Evolutionary conservation across 2,888 invertebrate species (phyloP), one percentile per base, ranked within the genome.

Genomic region (Helobdella robusta): DNA sequence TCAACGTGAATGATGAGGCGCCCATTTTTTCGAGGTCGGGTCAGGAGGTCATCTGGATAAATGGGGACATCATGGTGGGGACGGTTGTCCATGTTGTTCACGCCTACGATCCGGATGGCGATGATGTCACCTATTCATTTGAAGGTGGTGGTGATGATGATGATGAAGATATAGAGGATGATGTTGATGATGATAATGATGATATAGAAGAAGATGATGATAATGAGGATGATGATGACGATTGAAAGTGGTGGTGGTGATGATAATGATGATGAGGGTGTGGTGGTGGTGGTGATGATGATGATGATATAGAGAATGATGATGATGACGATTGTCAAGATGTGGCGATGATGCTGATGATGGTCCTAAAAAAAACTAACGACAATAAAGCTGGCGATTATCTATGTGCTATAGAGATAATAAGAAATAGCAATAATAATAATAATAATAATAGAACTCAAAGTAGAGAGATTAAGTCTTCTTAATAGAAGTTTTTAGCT

Each of bases 1-100:
- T 92, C 76, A 95, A 95, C 76, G 93, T 94, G 80, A 95, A 95
- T 80, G 94, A 95, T 77, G 94, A 95, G 80, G 90, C 91, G 75
- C 95, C 95, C 4, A 71, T 71, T 52, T 75, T 78, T 62, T 70
- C 70, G 35, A n/a, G n/a, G n/a, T 25, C 20, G n/a, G 48, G 48
- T 25, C 20, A 48, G 23, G 48, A 48, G 48, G 48, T 48, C 48
- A 48, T 48, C 15, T 20, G 3, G 11, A 25, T 48, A 20, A 68
- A 66, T 48, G 69, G 70, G 65, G 71, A 71, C 63, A 68, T 68
- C 5, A 46, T 85, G 85, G 34, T 72, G 30, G 72, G 73, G 59
- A 93, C 93, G 4, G 82, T 94, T 54, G 94, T 95, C 0, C 94
- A 94, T 5, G 94, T 94, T 0, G 91, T 95, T 0, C 93, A 94